Evolutionary conservation across 2,113 vertebrate genomes (phyloP).

Genomic region (zebrafish (Danio rerio)): GRCz12tu NC_133194.1:38602001-38602500

Average conservation of each 20-base stretch:
- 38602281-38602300: constrained; percentile 57
- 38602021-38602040: neutral
- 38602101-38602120: neutral
- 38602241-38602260: constrained; percentile 66
- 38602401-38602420: neutral
- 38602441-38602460: neutral
- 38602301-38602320: constrained; percentile 13
- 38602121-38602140: constrained; percentile 6
- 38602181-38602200: constrained; percentile 29
- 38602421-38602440: neutral
- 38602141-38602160: constrained; percentile 41
- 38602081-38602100: neutral
- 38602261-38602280: constrained; percentile 71
- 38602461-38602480: neutral
- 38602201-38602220: constrained; percentile 10
- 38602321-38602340: constrained; percentile 24
- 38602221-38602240: constrained; percentile 31
- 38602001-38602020: constrained; percentile 96
- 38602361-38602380: neutral
- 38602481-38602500: neutral
- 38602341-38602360: neutral
- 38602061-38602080: constrained; percentile 12
- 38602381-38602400: neutral
- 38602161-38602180: constrained; percentile 24
- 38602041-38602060: constrained; percentile 9